phyloP scores from a whole-genome alignment of 2,113 vertebrate genomes.

The Etia nguti region DNA sequence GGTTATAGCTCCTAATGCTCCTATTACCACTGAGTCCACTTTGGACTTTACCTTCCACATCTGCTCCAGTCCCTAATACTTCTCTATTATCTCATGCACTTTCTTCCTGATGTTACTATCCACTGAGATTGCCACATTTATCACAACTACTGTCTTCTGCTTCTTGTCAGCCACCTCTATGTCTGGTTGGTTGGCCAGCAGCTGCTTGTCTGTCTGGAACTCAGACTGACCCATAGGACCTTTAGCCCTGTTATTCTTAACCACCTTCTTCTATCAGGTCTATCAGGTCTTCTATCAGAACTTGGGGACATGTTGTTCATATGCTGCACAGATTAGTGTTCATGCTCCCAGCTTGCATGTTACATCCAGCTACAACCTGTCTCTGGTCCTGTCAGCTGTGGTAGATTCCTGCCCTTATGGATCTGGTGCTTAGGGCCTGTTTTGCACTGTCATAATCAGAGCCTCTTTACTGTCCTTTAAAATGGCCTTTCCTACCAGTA shows the following conservation, averaged over 20 bases:
- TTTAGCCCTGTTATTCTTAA: not conserved
- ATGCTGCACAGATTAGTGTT: not conserved
- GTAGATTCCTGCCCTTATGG: not conserved
- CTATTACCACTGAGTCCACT: not conserved
- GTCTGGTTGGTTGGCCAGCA: not conserved
- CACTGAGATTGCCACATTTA: not conserved
- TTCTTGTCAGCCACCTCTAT: not conserved
- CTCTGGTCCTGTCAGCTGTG: rapidly evolving
- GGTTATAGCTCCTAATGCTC: not conserved
- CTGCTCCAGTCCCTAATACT: not conserved
- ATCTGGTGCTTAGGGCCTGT: not conserved
- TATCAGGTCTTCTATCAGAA: not conserved
- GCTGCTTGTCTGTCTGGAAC: not conserved
- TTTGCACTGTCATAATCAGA: not conserved
- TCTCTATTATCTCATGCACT: not conserved
- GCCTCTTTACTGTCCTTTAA: not conserved
- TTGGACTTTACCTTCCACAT: not conserved
- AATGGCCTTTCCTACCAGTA: not conserved
- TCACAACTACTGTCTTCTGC: not conserved
- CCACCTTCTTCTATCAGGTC: too few relatives aligned
- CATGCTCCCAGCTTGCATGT: not conserved
- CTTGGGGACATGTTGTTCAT: not conserved
- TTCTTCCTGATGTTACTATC: not conserved
- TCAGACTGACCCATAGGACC: not conserved
- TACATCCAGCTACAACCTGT: not conserved